Base-by-base conservation (phyloP, 2,888 invertebrate genomes). In the Tridacna gigas region DNA sequence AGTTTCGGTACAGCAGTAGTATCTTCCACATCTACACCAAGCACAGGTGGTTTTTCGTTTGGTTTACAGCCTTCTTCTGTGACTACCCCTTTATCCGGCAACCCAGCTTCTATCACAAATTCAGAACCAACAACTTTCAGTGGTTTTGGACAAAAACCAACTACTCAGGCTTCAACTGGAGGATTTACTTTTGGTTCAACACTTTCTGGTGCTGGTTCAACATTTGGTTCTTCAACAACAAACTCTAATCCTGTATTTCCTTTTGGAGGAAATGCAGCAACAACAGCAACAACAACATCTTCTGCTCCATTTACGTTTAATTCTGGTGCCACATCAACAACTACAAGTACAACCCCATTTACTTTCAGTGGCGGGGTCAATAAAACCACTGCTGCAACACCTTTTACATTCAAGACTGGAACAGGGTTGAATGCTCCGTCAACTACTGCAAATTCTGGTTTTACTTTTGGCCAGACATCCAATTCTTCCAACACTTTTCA, bases 401-500 rank as follows among this genome's bases (percentile, higher is more conserved):
- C 67, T n/a, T 48, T 74, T 20, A 26, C 76, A 63, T 77, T 80
- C 26, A 47, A 37, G 7, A 28, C 71, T 26, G 67, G 66, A 63
- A 48, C 15, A n/a, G 45, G 60, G 12, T 63, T 51, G 11, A 48
- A 37, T 7, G 61, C 71, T 45, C 5, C 71, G 22, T n/a, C 69
- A n/a, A 75, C 77, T 60, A 66, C 51, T 7, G 20, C 69, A 20
- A 71, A 71, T 26, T 45, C 65, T 67, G 80, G 74, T 4, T 82
- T 82, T 48, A 77, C 25, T n/a, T 83, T 83, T 83, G 82, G 82
- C 18, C 82, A 83, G 65, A 75, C 75, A 25, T 47, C 73, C 28
- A 25, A 26, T 25, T 60, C 63, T 28, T 13, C 78, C n/a, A 74
- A 67, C 25, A 7, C 63, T n/a, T 84, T 83, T 48, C 74, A 67